phyloP scores from a whole-genome alignment of 1,140 invertebrate species.

The Contarinia nasturtii region DNA sequence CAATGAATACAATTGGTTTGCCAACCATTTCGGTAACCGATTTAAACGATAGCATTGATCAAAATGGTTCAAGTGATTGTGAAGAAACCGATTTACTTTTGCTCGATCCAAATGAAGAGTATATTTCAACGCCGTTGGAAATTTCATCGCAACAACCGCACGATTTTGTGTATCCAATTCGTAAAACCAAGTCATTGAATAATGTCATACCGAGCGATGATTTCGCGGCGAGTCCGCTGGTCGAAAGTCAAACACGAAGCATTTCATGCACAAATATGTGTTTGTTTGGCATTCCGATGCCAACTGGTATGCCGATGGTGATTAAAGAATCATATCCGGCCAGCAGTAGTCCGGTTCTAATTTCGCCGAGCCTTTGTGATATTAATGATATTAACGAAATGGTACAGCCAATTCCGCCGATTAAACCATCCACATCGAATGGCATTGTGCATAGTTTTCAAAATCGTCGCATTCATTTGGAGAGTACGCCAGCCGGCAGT shows the following conservation, averaged over 20 bases:
- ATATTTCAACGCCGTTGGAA: conserved; percentile 18
- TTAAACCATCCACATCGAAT: conserved; percentile 4
- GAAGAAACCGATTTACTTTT: conserved; percentile 1
- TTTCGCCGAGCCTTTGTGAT: conserved; percentile 5
- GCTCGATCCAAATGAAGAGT: conserved; percentile 16
- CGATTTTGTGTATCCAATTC: not conserved
- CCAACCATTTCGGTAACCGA: conserved; percentile 5
- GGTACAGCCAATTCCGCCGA: no score
- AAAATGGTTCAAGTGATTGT: not conserved
- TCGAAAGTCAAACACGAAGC: conserved; percentile 2
- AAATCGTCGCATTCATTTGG: not conserved
- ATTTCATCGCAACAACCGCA: conserved; percentile 11
- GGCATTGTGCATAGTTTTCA: not conserved
- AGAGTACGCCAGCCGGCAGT: not conserved
- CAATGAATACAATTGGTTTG: conserved; percentile 21
- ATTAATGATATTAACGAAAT: conserved; percentile 3
- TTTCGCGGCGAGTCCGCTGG: not conserved
- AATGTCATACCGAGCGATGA: not conserved
- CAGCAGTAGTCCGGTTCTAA: conserved; percentile 3
- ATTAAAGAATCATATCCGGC: not conserved
- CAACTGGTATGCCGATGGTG: not conserved
- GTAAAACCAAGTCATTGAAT: conserved; percentile 19
- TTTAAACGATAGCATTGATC: not conserved
- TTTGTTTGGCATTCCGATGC: not conserved
- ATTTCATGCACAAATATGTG: conserved; percentile 4